Evolutionary conservation across 2,888 invertebrate species (phyloP).

Genomic region (Scelioninae gen. 2): DNA sequence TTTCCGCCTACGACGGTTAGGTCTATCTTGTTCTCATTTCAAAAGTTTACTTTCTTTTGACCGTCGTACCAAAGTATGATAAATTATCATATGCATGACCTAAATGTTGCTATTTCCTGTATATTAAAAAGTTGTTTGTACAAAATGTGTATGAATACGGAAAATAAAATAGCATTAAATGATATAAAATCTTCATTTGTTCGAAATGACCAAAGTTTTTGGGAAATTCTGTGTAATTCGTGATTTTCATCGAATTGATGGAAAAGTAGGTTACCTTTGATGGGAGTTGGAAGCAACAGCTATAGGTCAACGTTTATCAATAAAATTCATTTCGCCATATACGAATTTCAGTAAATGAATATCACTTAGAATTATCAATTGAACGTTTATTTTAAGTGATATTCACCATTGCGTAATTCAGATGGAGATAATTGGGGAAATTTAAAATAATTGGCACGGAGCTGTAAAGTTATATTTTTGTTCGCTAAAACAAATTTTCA

Average conservation of each 20-base stretch:
- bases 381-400: no score
- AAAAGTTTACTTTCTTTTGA: no score
- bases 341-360: background rate
- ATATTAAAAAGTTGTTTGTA: background rate
- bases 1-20: no score
- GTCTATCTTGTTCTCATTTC: no score
- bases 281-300: conserved; percentile 39
- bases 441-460: conserved; percentile 17
- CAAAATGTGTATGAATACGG: background rate
- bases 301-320: conserved; percentile 32
- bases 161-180: background rate
- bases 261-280: conserved; percentile 51
- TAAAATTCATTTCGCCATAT: conserved; percentile 29
- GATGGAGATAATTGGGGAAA: background rate
- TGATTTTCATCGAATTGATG: conserved; percentile 35
- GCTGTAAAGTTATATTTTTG: conserved; percentile 18
- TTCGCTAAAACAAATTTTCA: conserved; percentile 23
- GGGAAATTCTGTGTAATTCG: conserved; percentile 15
- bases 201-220: background rate
- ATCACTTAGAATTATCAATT: no score
- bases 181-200: background rate
- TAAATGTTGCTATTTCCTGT: background rate
- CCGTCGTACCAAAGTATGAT: no score
- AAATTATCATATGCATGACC: background rate
- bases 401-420: no score